Percentiles rank a stretch among this genome's conserved stretches.
Conservation (phyloP, 1,140 invertebrate genomes). For the Mizuhopecten yessoensis region DNA sequence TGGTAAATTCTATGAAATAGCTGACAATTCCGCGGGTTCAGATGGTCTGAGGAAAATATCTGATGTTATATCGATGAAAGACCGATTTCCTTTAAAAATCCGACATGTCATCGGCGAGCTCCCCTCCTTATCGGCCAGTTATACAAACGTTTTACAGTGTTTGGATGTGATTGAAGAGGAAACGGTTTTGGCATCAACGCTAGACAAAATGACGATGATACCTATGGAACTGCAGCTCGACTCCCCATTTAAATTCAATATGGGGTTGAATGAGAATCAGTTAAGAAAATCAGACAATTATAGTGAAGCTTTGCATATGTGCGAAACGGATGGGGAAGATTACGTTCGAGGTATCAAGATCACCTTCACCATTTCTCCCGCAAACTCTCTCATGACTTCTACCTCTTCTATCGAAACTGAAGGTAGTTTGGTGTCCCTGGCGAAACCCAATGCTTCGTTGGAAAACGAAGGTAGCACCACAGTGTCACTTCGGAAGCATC, state of each 20-base stretch:
- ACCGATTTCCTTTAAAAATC: slow-evolving; percentile 50
- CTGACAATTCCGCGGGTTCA: slow-evolving; percentile 5
- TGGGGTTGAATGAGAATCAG: slow-evolving; percentile 59
- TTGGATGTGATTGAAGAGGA: slow-evolving; percentile 52
- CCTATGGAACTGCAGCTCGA: slow-evolving; percentile 59
- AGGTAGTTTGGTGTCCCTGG: not conserved
- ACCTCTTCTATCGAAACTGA: slow-evolving; percentile 29
- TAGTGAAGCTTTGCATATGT: slow-evolving; percentile 60
- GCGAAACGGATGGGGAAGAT: slow-evolving; percentile 59
- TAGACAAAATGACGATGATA: slow-evolving; percentile 46
- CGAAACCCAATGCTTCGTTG: not conserved
- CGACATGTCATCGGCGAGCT: slow-evolving; percentile 59
- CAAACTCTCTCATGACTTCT: not conserved
- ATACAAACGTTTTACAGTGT: slow-evolving; percentile 55
- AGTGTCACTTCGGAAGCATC: not conserved
- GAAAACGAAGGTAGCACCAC: not conserved
- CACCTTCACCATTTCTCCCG: slow-evolving; percentile 54
- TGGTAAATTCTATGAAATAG: slow-evolving; percentile 58
- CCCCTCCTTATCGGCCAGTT: slow-evolving; percentile 52
- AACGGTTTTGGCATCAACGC: slow-evolving; percentile 55
- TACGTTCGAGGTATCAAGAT: slow-evolving; percentile 63
- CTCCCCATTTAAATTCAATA: slow-evolving; percentile 57
- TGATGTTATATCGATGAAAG: slow-evolving; percentile 45
- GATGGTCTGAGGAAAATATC: slow-evolving; percentile 48
- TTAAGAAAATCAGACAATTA: slow-evolving; percentile 52